Evolutionary conservation across 2,113 vertebrate species (phyloP).

Genomic region (Lophius piscatorius): DNA sequence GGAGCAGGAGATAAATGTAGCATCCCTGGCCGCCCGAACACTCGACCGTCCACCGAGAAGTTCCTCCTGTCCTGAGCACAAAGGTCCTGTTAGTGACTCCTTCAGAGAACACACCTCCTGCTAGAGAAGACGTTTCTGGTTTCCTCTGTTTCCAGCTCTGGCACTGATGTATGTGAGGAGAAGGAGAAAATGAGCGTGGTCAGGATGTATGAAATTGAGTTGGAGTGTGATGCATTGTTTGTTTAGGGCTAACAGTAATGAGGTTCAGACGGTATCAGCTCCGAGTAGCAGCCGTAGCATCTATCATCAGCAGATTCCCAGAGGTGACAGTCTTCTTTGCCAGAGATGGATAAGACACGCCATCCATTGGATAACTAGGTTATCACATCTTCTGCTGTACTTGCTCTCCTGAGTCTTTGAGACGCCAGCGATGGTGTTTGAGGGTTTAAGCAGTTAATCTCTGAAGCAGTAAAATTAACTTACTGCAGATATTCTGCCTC

Average conservation of each 20-base stretch:
- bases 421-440: constrained; percentile 21
- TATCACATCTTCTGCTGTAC: constrained; percentile 51
- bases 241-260: constrained; percentile 70
- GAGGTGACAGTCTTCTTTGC: constrained; percentile 62
- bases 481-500: constrained; percentile 2
- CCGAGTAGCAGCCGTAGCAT: constrained; percentile 61
- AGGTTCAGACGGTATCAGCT: constrained; percentile 72
- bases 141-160: constrained; percentile 48
- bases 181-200: constrained; percentile 67
- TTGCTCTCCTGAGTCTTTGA: constrained; percentile 38
- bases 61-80: not conserved
- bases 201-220: constrained; percentile 77
- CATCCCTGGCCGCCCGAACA: not conserved
- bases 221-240: constrained; percentile 77
- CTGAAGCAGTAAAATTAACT: not conserved
- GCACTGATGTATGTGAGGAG: constrained; percentile 72
- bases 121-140: constrained; percentile 28
- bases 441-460: constrained; percentile 13
- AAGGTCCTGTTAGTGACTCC: not conserved
- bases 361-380: constrained; percentile 58
- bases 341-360: constrained; percentile 49
- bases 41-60: constrained; percentile 1
- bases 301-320: constrained; percentile 65
- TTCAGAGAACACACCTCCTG: not conserved
- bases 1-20: no score